phyloP scores from a whole-genome alignment of 2,113 vertebrate genomes.

The Petaurus breviceps region DNA sequence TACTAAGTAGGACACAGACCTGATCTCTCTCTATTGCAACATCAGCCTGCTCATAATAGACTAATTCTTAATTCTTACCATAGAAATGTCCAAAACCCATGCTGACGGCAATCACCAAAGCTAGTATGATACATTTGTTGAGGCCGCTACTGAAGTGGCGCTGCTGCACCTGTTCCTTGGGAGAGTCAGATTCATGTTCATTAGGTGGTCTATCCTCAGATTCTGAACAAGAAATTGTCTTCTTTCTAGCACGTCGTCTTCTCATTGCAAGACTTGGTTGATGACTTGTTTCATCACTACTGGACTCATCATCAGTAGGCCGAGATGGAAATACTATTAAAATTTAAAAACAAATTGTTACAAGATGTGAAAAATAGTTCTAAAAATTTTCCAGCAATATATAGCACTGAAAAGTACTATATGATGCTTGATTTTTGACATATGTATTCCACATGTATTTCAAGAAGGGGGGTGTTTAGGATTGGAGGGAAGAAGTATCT shows the following conservation, averaged over 20 bases:
- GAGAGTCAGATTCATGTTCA: slow-evolving; percentile 48
- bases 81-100: slow-evolving; percentile 95
- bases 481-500: not conserved
- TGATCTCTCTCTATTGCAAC: not conserved
- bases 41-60: not conserved
- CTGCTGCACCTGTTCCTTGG: slow-evolving; percentile 56
- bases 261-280: slow-evolving; percentile 80
- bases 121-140: slow-evolving; percentile 90
- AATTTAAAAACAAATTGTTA: slow-evolving; percentile 67
- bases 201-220: slow-evolving; percentile 53
- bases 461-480: not conserved
- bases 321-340: slow-evolving; percentile 80
- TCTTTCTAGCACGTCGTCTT: slow-evolving; percentile 89
- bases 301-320: slow-evolving; percentile 82
- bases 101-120: slow-evolving; percentile 92
- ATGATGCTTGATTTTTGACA: not conserved
- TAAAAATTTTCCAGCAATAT: slow-evolving; percentile 31
- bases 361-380: slow-evolving; percentile 1
- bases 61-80: slow-evolving; percentile 82
- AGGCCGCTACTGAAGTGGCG: slow-evolving; percentile 83
- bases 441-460: not conserved
- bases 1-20: not conserved
- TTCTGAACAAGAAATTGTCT: slow-evolving; percentile 80
- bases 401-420: not conserved
- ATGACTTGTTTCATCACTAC: slow-evolving; percentile 87